Conservation (phyloP, 2,797 vertebrate species). For the Pantherophis vulpinus region DNA sequence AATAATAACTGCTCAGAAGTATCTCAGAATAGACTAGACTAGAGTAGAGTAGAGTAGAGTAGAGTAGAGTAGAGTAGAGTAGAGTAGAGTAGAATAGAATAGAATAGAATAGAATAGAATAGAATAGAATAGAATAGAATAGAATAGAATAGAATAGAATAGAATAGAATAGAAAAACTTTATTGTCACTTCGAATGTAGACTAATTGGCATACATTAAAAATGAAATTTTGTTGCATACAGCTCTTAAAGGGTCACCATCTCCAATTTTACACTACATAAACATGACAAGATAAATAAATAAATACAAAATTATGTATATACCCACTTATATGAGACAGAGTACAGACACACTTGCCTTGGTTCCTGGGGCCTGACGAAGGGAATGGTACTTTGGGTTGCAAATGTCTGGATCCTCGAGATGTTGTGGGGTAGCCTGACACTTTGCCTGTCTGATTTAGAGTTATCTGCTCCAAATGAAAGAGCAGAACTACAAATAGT, state of each 20-base stretch:
- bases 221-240: neutral
- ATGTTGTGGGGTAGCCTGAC: neutral
- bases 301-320: neutral
- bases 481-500: neutral
- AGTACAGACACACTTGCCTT: neutral
- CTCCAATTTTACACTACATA: too few species aligned
- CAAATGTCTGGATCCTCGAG: neutral
- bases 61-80: too few species aligned
- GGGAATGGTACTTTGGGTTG: neutral
- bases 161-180: too few species aligned
- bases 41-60: too few species aligned
- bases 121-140: too few species aligned
- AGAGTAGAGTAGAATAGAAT: too few species aligned
- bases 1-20: neutral
- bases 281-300: too few species aligned
- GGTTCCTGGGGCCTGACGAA: neutral
- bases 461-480: neutral
- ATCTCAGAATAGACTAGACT: too few species aligned
- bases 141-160: too few species aligned
- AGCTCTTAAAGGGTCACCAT: too few species aligned
- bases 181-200: too few species aligned
- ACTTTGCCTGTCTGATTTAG: neutral
- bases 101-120: too few species aligned
- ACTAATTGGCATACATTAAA: neutral
- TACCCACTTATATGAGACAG: neutral